A percentile compares a stretch with the other conserved stretches of the same genome.
These are phyloP conservation scores for Hyla sarda DNA, from an alignment of 2,113 vertebrate species.

Conservation along the genomic window DNA sequence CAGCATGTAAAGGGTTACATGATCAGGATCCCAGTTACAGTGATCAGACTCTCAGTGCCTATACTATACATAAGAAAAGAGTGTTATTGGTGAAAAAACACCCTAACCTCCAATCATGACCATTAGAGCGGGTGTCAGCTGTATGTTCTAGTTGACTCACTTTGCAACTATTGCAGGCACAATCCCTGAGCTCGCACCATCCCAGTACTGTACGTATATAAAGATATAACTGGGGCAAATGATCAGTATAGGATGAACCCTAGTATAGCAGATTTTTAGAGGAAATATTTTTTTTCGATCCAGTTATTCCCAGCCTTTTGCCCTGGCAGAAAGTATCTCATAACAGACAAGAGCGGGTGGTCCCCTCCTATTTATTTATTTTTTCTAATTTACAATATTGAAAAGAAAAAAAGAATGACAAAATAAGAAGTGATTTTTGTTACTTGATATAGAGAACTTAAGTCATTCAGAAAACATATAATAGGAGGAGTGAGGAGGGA, in stretches of 20 bases:
- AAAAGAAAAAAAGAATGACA: conserved; percentile 18
- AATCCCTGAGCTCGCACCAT: too few species aligned
- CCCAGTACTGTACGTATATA: too few species aligned
- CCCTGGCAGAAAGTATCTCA: conserved; percentile 1
- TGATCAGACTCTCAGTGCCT: too few species aligned
- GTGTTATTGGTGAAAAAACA: too few species aligned
- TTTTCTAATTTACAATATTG: conserved; percentile 43
- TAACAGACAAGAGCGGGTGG: conserved; percentile 44
- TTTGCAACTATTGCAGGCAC: too few species aligned
- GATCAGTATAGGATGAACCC: neutral
- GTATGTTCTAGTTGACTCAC: too few species aligned
- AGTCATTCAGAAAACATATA: conserved; percentile 21
- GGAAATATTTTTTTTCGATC: neutral
- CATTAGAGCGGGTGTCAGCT: too few species aligned
- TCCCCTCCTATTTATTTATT: conserved; percentile 49
- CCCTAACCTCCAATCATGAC: too few species aligned
- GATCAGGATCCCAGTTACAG: too few species aligned
- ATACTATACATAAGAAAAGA: too few species aligned
- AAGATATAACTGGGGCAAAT: neutral
- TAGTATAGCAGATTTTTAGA: neutral
- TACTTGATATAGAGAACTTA: conserved; percentile 38
- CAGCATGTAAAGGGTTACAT: too few species aligned
- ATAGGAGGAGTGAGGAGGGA: conserved; percentile 15
- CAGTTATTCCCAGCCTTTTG: conserved; percentile 8
- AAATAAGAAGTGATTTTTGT: conserved; percentile 32